phyloP scores from a whole-genome alignment of 2,888 invertebrate genomes.

The Celastrina argiolus region DNA sequence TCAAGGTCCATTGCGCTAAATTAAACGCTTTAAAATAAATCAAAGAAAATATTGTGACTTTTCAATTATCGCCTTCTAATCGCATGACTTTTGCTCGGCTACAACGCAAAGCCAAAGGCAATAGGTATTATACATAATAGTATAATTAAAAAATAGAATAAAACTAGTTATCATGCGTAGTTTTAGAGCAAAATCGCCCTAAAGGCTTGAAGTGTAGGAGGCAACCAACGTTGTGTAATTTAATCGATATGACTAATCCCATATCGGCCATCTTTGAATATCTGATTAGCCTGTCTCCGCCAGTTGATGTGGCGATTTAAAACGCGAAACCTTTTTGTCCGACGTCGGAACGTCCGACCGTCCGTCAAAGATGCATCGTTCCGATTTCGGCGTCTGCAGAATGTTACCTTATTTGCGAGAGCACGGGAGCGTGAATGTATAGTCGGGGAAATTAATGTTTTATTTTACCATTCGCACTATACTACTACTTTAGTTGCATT shows the following conservation, averaged over 20 bases:
- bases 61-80: too few relatives aligned
- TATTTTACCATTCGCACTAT: background rate
- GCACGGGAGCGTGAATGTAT: conserved; percentile 34
- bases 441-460: background rate
- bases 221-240: conserved; percentile 10
- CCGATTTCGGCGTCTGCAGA: conserved; percentile 71
- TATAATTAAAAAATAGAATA: background rate
- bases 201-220: background rate
- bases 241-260: conserved; percentile 21
- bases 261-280: conserved; percentile 29
- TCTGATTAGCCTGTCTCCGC: conserved; percentile 51
- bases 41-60: too few relatives aligned
- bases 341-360: conserved; percentile 58
- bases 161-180: background rate
- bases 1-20: too few relatives aligned
- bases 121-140: background rate
- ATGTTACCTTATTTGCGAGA: conserved; percentile 41
- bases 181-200: background rate
- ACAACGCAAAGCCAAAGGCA: background rate
- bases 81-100: too few relatives aligned
- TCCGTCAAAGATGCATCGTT: conserved; percentile 57
- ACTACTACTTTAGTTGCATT: too few relatives aligned
- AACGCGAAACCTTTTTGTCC: conserved; percentile 61
- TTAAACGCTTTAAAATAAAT: too few relatives aligned
- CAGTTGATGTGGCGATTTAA: conserved; percentile 65